A percentile compares a stretch with the other conserved stretches of the same genome.
phyloP scores from a whole-genome alignment of 2,888 invertebrate genomes.

The Parascotia fuliginaria region DNA sequence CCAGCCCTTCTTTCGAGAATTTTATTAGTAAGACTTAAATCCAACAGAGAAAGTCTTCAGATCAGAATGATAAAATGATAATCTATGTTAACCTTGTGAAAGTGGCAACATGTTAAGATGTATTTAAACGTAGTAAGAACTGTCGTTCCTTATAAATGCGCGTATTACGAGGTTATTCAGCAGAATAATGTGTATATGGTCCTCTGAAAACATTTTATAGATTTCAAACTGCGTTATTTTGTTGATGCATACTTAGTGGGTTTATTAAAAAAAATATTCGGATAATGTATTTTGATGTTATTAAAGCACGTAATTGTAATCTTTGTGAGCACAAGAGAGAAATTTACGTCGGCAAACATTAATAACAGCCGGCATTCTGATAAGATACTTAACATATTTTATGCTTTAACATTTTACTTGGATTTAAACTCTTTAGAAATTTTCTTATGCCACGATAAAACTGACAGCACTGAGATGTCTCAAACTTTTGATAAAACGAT shows the following conservation, averaged over 20 bases:
- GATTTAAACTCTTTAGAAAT: too few species aligned
- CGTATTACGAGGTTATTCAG: not conserved
- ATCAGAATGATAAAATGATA: too few species aligned
- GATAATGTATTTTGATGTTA: constrained; percentile 14
- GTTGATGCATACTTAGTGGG: not conserved
- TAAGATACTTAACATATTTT: constrained; percentile 16
- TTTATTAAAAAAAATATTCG: constrained; percentile 28
- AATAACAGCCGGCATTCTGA: constrained; percentile 12
- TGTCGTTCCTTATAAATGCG: too few species aligned
- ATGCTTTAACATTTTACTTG: not conserved
- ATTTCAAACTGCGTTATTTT: not conserved
- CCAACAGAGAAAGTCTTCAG: too few species aligned
- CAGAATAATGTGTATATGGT: not conserved
- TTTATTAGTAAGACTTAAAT: too few species aligned
- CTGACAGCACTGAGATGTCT: too few species aligned
- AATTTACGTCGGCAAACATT: constrained; percentile 27
- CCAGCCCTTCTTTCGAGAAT: too few species aligned
- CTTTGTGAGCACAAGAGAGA: constrained; percentile 9
- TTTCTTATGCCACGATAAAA: too few species aligned
- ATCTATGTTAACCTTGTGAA: too few species aligned
- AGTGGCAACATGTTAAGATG: too few species aligned
- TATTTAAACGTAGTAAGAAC: too few species aligned
- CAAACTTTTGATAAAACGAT: too few species aligned
- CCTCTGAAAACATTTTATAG: not conserved
- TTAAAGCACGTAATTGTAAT: constrained; percentile 23